These are phyloP conservation scores for Meloidogyne exigua DNA, from an alignment of 1,140 invertebrate genomes.

Conservation along the genomic window DNA sequence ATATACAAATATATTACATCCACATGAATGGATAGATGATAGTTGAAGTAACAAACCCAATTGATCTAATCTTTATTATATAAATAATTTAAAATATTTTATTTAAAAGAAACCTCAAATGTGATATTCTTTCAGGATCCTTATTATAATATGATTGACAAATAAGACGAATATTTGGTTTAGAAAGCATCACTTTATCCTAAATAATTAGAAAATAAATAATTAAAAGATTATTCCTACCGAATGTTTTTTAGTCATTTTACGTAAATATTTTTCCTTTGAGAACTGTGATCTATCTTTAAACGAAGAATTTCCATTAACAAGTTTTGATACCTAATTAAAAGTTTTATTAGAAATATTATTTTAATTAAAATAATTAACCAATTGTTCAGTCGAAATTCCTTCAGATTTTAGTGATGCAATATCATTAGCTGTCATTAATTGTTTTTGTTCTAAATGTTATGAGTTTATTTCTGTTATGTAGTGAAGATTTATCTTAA, in stretches of 20 bases:
- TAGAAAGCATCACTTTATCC: conserved; percentile 34
- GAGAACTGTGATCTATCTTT: conserved; percentile 33
- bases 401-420: not conserved
- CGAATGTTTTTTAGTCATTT: conserved; percentile 42
- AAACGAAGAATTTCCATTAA: conserved; percentile 33
- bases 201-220: conserved; percentile 1
- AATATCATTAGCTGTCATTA: conserved; percentile 24
- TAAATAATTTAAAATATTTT: conserved; percentile 7
- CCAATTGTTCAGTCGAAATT: conserved; percentile 9
- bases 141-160: conserved; percentile 31
- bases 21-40: conserved; percentile 24
- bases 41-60: conserved; percentile 34
- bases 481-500: too few relatives aligned
- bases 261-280: conserved; percentile 36
- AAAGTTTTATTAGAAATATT: not conserved
- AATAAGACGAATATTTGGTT: conserved; percentile 34
- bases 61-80: conserved; percentile 33
- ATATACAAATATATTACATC: conserved; percentile 35
- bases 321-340: conserved; percentile 38
- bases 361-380: conserved; percentile 10
- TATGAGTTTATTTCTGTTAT: too few relatives aligned
- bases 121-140: conserved; percentile 35
- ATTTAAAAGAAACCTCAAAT: conserved; percentile 32
- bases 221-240: not conserved
- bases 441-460: conserved; percentile 7